Evolutionary conservation across 2,113 vertebrate genomes (phyloP), one percentile per base, ranked within the genome.

Genomic region (Aramus guarauna): DNA sequence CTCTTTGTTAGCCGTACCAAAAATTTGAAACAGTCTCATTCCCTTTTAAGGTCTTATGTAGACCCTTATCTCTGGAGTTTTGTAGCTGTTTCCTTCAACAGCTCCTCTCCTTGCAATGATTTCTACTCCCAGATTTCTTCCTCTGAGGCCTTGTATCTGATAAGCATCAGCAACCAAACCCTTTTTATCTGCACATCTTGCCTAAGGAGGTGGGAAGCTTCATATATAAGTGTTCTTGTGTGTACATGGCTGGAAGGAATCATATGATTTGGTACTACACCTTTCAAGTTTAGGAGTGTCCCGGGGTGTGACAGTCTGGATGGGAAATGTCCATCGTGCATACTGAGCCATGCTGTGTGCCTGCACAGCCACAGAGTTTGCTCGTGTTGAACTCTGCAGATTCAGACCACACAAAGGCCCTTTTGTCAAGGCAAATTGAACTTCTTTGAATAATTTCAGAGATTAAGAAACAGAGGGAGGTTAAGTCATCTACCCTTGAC

Each of bases 301-400:
- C 73, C 26, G 1, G 52, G 11, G n/a, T 3, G 11, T 1, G 2
- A 20, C 34, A 13, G 15, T 19, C 36, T 34, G 0, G 0, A 1
- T 37, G 81, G 90, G 71, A 68, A 72, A 14, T 7, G 47, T 37
- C 26, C 3, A 0, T 13, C 4, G 5, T 22, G 80, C 24, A 2
- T 6, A 5, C 48, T 2, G 90, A 56, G 59, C 66, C 41, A 12
- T 2, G 2, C 48, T 59, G 30, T 12, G 16, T 29, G 56, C 63
- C 71, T 56, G 48, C 55, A 11, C 22, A 15, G 45, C 80, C 39
- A 14, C 36, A 9, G 81, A 14, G 36, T 37, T 88, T 30, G 30
- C 48, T 78, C 68, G 11, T 17, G 15, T 24, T 69, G 69, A 73
- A 32, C 48, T 74, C 45, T 36, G 45, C 48, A 52, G 76, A 24